phyloP scores from a whole-genome alignment of 2,888 invertebrate species.

The Drosophila hamatofila region DNA sequence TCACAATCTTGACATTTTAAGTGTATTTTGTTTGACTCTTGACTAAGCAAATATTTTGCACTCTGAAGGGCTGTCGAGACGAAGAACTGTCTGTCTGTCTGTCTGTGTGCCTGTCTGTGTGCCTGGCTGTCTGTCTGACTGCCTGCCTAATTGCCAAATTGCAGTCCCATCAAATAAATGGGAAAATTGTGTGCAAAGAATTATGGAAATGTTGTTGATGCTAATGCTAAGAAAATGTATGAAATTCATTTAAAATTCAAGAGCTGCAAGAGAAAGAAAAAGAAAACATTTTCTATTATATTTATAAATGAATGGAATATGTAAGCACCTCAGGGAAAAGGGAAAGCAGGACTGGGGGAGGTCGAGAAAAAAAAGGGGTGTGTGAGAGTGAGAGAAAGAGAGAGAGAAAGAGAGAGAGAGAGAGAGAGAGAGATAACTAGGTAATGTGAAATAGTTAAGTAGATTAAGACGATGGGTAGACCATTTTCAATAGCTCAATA shows the following conservation, averaged over 20 bases:
- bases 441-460: background rate
- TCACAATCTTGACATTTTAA: conserved; percentile 72
- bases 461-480: background rate
- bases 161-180: conserved; percentile 10
- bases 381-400: background rate
- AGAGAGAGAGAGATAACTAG: background rate
- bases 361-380: too few species aligned
- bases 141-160: conserved; percentile 55
- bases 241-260: background rate
- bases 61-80: conserved; percentile 48
- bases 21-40: conserved; percentile 62
- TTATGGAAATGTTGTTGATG: background rate
- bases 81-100: background rate
- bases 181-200: background rate
- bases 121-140: background rate
- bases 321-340: background rate
- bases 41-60: conserved; percentile 66
- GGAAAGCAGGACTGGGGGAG: too few species aligned
- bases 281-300: background rate
- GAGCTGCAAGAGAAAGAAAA: too few species aligned
- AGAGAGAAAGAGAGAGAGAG: too few species aligned
- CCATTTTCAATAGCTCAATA: too few species aligned
- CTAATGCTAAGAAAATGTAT: background rate
- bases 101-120: background rate
- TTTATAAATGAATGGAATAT: background rate